These are phyloP conservation scores for Schmidtea mediterranea DNA, from an alignment of 1,140 invertebrate species.

Conservation along the genomic window DNA sequence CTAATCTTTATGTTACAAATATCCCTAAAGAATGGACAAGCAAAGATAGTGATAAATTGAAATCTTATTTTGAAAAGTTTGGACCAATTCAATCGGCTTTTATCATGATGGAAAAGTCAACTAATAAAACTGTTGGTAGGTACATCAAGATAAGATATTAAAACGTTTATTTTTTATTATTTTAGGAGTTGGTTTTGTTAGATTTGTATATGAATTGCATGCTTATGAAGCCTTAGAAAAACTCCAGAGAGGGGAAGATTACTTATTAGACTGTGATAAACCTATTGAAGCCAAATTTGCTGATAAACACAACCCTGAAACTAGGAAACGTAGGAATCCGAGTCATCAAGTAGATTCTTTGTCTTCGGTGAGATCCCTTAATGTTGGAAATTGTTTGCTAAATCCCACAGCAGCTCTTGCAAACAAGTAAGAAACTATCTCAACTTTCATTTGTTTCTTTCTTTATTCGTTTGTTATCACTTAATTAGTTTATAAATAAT, in stretches of 20 bases:
- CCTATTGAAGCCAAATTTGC: constrained; percentile 1
- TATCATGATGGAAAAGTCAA: background rate
- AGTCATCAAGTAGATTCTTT: background rate
- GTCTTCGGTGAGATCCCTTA: too few relatives aligned
- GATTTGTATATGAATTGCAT: background rate
- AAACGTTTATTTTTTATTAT: background rate
- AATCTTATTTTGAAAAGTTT: background rate
- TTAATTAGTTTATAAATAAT: too few relatives aligned
- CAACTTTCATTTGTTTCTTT: too few relatives aligned
- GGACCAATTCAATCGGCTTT: background rate
- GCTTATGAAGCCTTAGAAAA: background rate
- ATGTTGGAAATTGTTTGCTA: too few relatives aligned
- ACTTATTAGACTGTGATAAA: background rate
- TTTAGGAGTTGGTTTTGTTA: constrained; percentile 1
- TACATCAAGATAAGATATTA: background rate
- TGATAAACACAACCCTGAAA: constrained; percentile 2
- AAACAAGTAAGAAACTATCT: too few relatives aligned
- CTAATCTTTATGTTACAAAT: constrained; percentile 3
- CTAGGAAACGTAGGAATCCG: background rate
- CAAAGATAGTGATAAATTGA: constrained; percentile 2
- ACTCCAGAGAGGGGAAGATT: background rate
- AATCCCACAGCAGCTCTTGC: too few relatives aligned
- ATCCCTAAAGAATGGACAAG: background rate
- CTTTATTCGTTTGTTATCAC: too few relatives aligned
- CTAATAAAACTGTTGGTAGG: background rate